Conservation (phyloP, 53 echinoderm and acorn worm genomes). For the Echinarachnius parma region DNA sequence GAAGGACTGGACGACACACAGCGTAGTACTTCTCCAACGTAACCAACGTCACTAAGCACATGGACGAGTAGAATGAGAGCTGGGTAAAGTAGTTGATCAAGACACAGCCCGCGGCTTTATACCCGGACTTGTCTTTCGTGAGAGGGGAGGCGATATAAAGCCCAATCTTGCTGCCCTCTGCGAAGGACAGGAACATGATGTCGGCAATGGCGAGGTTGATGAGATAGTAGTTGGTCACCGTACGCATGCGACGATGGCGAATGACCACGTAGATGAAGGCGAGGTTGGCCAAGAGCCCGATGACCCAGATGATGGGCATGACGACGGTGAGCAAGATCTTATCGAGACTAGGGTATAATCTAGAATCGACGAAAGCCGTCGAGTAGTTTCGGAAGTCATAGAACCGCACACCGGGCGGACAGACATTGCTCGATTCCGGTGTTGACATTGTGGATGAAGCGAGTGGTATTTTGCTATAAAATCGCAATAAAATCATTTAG, state of each 20-base stretch:
- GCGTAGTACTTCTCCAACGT: constrained; percentile 83
- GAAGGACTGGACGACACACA: constrained; percentile 63
- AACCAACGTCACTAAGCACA: constrained; percentile 70
- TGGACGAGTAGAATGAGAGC: constrained; percentile 57
- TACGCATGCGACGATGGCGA: constrained; percentile 74
- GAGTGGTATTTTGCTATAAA: too few relatives aligned
- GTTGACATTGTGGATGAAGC: too few relatives aligned
- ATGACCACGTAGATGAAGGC: constrained; percentile 73
- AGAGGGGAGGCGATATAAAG: constrained; percentile 55
- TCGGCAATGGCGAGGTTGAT: constrained; percentile 79
- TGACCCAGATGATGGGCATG: constrained; percentile 63
- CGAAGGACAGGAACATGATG: constrained; percentile 61
- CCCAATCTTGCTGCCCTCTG: constrained; percentile 64
- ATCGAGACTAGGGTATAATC: constrained; percentile 49
- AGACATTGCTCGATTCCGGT: too few relatives aligned
- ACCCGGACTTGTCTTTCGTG: constrained; percentile 52
- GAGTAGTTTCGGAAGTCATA: neutral
- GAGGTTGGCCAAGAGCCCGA: constrained; percentile 58
- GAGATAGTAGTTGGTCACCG: constrained; percentile 83
- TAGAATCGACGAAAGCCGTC: neutral
- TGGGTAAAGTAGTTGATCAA: constrained; percentile 48
- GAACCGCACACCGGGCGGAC: constrained; percentile 3
- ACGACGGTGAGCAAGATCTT: constrained; percentile 53
- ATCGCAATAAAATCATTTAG: too few relatives aligned
- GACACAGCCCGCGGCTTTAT: constrained; percentile 58